Base-by-base conservation (phyloP, 2,113 vertebrate genomes). In the Mirounga angustirostris region DNA sequence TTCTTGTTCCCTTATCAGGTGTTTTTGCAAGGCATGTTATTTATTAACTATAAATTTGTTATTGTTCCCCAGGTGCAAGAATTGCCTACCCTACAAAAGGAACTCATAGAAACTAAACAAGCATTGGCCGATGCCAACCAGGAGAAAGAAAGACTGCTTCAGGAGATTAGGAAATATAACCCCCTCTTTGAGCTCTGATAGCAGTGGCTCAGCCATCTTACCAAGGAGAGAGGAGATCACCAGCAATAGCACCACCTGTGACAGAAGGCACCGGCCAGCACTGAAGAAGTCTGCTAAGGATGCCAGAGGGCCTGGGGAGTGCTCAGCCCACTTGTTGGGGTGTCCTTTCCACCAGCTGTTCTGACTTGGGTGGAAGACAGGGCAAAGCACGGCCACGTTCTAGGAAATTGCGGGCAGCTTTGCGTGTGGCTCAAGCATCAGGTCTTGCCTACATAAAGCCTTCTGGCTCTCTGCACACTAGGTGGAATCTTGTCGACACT, bases 111-210 rank as follows among this genome's bases (percentile, higher is more conserved):
- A 28, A 94, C 98, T 86, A 99, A 99, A 92, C 97, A 98, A 59
- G 99, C 99, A 82, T 99, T 99, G 78, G 98, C 98, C 83, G 98
- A 97, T 97, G 99, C 99, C 96, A 99, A 99, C 98, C 94, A 98
- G 71, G 99, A 99, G 89, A 99, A 98, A 98, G 99, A 99, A 91
- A 99, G 97, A 83, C 99, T 99, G 95, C 99, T 99, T 84, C 98
- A 99, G 98, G 99, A 99, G 97, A 96, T 99, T 97, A 99, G 98
- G 97, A 99, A 99, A 98, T 99, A 99, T 95, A 98, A 99, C 98
- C 99, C 99, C 80, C 98, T 99, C 82, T 99, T 99, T 93, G 98
- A 99, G 88, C 99, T 99, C 87, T 99, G 99, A 99, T 78, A n/a
- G 92, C 4, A 91, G 52, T 10, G 40, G 97, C 26, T 92, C 84